Evolutionary conservation across 1,140 invertebrate species (phyloP).

Genomic region (Alviniconcha marisindica): DNA sequence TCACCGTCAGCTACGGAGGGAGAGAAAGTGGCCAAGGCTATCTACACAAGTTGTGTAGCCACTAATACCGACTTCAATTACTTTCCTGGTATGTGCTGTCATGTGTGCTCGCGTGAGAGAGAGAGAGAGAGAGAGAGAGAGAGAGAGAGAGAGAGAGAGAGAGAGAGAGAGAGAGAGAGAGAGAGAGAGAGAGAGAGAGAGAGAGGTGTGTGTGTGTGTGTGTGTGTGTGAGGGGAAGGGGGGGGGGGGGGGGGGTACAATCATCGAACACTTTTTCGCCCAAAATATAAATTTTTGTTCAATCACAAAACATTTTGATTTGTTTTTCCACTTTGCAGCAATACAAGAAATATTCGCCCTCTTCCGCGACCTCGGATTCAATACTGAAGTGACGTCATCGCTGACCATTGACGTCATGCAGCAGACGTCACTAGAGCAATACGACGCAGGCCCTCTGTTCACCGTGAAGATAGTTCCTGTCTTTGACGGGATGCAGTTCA

Average conservation of each 20-base stretch:
- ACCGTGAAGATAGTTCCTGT: not conserved
- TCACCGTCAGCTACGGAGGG: not conserved
- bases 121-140: too few relatives aligned
- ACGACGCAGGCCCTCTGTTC: not conserved
- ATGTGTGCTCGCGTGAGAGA: not conserved
- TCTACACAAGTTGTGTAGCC: not conserved
- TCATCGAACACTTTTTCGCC: too few relatives aligned
- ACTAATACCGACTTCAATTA: not conserved
- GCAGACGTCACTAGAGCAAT: not conserved
- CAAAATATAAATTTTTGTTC: not conserved
- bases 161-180: too few relatives aligned
- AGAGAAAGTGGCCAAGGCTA: not conserved
- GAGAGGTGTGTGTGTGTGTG: not conserved
- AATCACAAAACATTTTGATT: too few relatives aligned
- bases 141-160: too few relatives aligned
- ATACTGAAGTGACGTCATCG: not conserved
- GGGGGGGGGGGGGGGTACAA: too few relatives aligned
- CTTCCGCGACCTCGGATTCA: not conserved
- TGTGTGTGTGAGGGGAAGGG: not conserved
- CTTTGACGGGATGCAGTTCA: not conserved
- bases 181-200: too few relatives aligned
- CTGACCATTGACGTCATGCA: constrained; percentile 2
- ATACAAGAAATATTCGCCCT: not conserved
- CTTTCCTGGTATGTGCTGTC: not conserved
- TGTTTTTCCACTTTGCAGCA: not conserved